Evolutionary conservation across 2,113 vertebrate genomes (phyloP).

Genomic region (Muntiacus muntjak): DNA sequence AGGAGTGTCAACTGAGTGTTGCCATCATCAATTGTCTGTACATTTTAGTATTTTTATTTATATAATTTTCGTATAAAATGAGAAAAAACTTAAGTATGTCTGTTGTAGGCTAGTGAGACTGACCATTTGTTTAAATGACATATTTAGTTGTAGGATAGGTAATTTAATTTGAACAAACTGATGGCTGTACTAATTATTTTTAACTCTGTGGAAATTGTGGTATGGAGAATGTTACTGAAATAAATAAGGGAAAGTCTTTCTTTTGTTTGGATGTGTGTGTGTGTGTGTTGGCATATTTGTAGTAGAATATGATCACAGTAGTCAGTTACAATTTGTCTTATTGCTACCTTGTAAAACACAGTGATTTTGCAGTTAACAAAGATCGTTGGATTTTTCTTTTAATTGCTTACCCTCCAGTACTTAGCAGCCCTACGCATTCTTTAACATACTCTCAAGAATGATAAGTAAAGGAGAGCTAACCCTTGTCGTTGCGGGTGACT

Average conservation of each 20-base stretch:
- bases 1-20: neutral
- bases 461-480: neutral
- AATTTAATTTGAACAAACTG: neutral
- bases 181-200: neutral
- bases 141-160: neutral
- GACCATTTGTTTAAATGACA: neutral
- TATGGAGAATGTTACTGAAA: neutral
- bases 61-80: neutral
- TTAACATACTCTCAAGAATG: neutral
- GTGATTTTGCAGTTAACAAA: neutral
- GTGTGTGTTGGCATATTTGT: neutral
- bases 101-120: neutral
- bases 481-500: neutral
- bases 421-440: neutral
- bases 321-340: neutral
- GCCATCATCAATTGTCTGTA: neutral
- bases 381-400: neutral
- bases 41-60: neutral
- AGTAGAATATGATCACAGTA: neutral
- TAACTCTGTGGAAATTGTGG: neutral
- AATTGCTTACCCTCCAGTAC: neutral
- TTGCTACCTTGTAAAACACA: neutral
- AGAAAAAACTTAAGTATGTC: neutral
- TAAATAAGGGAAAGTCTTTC: neutral
- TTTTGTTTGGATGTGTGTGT: neutral